A percentile compares a stretch with the other conserved stretches of the same genome.
phyloP scores from a whole-genome alignment of 2,888 invertebrate species.

The Drosophila kokeensis region DNA sequence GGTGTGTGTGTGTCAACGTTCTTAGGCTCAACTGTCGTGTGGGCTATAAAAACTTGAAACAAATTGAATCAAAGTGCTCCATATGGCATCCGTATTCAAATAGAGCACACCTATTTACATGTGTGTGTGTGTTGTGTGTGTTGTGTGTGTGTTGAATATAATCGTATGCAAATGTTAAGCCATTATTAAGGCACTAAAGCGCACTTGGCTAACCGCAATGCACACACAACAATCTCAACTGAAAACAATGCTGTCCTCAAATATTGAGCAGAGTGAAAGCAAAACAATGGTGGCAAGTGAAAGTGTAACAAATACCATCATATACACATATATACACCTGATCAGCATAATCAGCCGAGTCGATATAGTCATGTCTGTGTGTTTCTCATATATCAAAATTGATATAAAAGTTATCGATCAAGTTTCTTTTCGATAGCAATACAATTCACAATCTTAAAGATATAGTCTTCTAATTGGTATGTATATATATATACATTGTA shows the following conservation, averaged over 20 bases:
- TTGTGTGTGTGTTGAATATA: conserved; percentile 25
- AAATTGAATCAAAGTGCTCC: conserved; percentile 70
- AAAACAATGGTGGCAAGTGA: not conserved
- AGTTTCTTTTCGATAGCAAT: not conserved
- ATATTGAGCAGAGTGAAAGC: conserved; percentile 20
- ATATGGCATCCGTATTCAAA: conserved; percentile 50
- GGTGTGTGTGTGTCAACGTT: conserved; percentile 22
- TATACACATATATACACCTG: not conserved
- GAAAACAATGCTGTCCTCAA: conserved; percentile 31
- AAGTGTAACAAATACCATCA: not conserved
- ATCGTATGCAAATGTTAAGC: conserved; percentile 63
- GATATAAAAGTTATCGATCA: not conserved
- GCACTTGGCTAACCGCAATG: conserved; percentile 49
- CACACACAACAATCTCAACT: conserved; percentile 4
- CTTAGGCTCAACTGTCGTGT: conserved; percentile 33
- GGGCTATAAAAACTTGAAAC: conserved; percentile 57
- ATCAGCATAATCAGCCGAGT: not conserved
- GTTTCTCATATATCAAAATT: not conserved
- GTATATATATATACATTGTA: too few relatives aligned
- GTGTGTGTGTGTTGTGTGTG: not conserved
- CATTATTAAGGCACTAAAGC: conserved; percentile 73
- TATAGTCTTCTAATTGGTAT: too few relatives aligned
- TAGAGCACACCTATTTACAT: conserved; percentile 25
- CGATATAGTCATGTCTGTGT: not conserved
- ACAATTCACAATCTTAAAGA: not conserved